These are phyloP conservation scores for Peromyscus californicus DNA, from an alignment of 2,113 vertebrate genomes.

Conservation along the genomic window DNA sequence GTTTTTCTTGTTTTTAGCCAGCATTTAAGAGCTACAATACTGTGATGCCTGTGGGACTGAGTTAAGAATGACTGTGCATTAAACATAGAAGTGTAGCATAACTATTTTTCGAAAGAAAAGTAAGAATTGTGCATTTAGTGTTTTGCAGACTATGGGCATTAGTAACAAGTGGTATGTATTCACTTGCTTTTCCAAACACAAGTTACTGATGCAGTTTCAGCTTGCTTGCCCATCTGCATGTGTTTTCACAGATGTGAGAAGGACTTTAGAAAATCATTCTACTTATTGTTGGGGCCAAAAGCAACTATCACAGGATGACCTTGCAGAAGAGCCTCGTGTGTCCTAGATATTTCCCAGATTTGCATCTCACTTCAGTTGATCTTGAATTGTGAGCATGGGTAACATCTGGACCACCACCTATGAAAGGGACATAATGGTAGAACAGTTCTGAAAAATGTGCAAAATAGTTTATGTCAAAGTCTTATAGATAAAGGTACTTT, in stretches of 20 bases:
- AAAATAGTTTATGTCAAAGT: not conserved
- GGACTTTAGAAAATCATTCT: not conserved
- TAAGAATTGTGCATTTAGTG: not conserved
- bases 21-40: not conserved
- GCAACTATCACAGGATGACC: not conserved
- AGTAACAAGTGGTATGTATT: not conserved
- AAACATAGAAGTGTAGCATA: not conserved
- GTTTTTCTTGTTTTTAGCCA: not conserved
- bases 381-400: not conserved
- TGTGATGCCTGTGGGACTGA: not conserved
- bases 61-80: not conserved
- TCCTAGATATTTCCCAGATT: slow-evolving; percentile 7
- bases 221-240: not conserved
- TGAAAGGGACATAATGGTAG: not conserved
- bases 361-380: not conserved
- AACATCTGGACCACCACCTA: not conserved
- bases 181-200: not conserved
- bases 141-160: not conserved
- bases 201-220: slow-evolving; percentile 36
- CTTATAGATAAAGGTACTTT: not conserved
- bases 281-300: not conserved
- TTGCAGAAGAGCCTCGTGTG: not conserved
- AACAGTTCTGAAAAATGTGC: not conserved
- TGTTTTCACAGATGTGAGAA: not conserved
- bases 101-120: not conserved